Evolutionary conservation across 1,140 invertebrate genomes (phyloP), one percentile per base, ranked within the genome.

Genomic region (Ceratina calcarata): DNA sequence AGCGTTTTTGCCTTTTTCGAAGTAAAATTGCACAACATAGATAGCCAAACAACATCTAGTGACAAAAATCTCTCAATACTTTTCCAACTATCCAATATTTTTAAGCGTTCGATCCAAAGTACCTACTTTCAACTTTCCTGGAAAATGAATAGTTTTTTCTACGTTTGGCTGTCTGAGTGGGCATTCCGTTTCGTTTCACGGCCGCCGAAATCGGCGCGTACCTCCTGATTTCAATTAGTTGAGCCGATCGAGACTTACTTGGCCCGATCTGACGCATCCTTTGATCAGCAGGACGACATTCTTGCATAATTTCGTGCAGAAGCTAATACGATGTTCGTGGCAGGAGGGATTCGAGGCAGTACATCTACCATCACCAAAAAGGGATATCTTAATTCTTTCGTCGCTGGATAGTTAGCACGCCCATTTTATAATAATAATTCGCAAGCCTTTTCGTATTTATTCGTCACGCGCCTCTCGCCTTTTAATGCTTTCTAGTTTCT

Each of bases 371-470:
- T 71, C 32, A 27, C 3, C 61, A 53, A 45, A 82, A 75, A 61
- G 3, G 62, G 57, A 83, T 78, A 86, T 86, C 85, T 86, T 83
- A 83, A 86, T 86, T 86, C 69, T 32, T 57, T 45, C n/a, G 18
- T 45, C n/a, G 55, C 45, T 55, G n/a, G 15, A 57, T 71, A 75
- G 55, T 78, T 84, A 78, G 79, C 79, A 78, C 78, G 66, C 57
- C 75, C 24, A 84, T 83, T 86, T 84, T 85, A 61, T 61, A 66
- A 22, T 16, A 15, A 10, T 53, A 18, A 22, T 18, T 32, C 51
- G 51, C 57, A 27, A 57, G 53, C 67, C 27, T 69, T 69, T 55
- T 53, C 67, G 24, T 7, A 16, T 61, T 61, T 61, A n/a, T 67
- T 16, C 65, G 4, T 45, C 16, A 24, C 3, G 7, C 32, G 15